Base-by-base conservation (phyloP, 2,797 vertebrate species). In the Eulemur rubriventer region DNA sequence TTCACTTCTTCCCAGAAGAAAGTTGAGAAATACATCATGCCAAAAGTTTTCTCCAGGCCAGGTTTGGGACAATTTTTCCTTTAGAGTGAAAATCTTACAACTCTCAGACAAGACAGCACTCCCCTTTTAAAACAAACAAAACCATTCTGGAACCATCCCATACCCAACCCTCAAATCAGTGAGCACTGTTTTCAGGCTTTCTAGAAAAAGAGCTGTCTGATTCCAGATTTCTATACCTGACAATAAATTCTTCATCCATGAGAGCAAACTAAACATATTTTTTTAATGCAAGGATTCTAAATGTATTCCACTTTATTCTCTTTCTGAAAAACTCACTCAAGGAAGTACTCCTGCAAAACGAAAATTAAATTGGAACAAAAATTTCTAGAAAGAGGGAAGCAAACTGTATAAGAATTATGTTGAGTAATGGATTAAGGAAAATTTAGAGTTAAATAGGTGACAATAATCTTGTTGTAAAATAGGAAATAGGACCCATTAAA, bases 1-100 rank as follows among this genome's bases (percentile, higher is more conserved):
- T 92, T 94, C 88, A 84, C 63, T 92, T 90, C 50, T 95, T 93
- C 50, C 65, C 81, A 80, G 84, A 88, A 96, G 83, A 50, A 96
- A 95, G 22, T 57, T n/a, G 28, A 89, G 75, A 97, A 79, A 89
- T 57, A 59, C 3, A 9, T 75, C 48, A 67, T 22, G 70, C 1
- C 48, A 87, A 95, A 87, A 57, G 16, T 65, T 88, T 70, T 75
- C 17, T 24, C 48, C 5, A 33, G 65, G 87, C 24, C n/a, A 91
- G 9, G 55, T 95, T 81, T 59, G 13, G 55, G 24, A 63, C 70
- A 92, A 33, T 86, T 92, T 92, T 89, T 89, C 76, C n/a, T 92
- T 76, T 72, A 84, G 48, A 48, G 50, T 33, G 38, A 89, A 75
- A 92, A 89, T 75, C 67, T 93, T 88, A 28, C 4, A 89, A 65